Conservation (phyloP, 2,888 invertebrate species). For the Drosophila helvetica region DNA sequence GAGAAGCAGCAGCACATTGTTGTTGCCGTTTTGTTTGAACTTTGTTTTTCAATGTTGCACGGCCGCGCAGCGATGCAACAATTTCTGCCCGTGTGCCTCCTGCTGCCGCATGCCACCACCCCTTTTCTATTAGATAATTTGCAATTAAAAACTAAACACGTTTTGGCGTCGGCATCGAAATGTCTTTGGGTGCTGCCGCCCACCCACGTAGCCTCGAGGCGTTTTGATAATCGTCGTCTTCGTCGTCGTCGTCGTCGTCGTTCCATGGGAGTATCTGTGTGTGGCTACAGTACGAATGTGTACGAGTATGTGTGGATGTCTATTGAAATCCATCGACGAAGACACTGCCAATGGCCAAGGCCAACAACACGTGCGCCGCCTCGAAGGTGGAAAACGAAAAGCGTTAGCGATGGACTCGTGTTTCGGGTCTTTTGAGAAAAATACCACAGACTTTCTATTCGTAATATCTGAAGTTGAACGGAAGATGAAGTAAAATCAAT, state of each 20-base stretch:
- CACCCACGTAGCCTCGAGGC: slow-evolving; percentile 69
- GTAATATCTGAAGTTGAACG: no score
- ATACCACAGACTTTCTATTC: no score
- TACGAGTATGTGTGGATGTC: slow-evolving; percentile 17
- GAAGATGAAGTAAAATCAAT: no score
- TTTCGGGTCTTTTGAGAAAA: background rate
- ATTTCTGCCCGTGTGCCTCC: slow-evolving; percentile 34
- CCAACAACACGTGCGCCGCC: slow-evolving; percentile 70
- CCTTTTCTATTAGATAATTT: slow-evolving; percentile 60
- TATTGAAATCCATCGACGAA: slow-evolving; percentile 25
- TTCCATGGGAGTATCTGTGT: background rate
- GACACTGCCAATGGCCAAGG: slow-evolving; percentile 59
- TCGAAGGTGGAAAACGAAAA: background rate
- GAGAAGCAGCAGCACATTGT: slow-evolving; percentile 5
- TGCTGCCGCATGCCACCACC: no score
- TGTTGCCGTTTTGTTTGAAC: slow-evolving; percentile 70
- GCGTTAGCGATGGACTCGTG: no score
- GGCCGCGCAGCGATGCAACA: slow-evolving; percentile 50
- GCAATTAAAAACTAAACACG: slow-evolving; percentile 78
- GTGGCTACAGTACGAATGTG: slow-evolving; percentile 8
- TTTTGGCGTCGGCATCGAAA: slow-evolving; percentile 51
- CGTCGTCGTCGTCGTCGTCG: slow-evolving; percentile 14
- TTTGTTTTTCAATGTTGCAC: slow-evolving; percentile 73
- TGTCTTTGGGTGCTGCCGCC: slow-evolving; percentile 44
- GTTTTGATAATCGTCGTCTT: slow-evolving; percentile 52